Base-by-base conservation (phyloP, 2,888 invertebrate species). In the Drosophila siamana region DNA sequence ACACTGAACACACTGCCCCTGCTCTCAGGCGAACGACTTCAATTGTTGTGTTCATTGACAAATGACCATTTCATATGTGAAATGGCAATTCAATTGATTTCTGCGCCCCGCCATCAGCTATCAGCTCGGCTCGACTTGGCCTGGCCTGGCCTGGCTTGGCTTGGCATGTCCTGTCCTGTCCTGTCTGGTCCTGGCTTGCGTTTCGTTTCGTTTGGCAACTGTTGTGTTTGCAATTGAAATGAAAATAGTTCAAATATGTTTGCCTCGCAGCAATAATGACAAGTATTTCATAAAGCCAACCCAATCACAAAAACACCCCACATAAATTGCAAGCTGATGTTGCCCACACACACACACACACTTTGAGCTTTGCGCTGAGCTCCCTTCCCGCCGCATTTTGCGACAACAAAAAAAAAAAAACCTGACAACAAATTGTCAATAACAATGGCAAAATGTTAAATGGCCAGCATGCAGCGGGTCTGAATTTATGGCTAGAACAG, bases 71-170 rank as follows among this genome's bases (percentile, higher is more conserved):
- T 85, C 85, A 86, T 83, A 83, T 82, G 78, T 85, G 87, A 88
- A 88, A 85, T 83, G 86, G 83, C 86, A 85, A 85, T 88, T 85
- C 88, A 88, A 85, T 85, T 88, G 85, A 85, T 85, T 85, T 86
- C 84, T 80, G 57, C 71, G 54, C 48, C 66, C 40, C 16, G 70
- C 66, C 44, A 46, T 16, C 52, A 44, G 52, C 65, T 38, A 38
- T 38, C 36, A 38, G 36, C 36, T 38, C 6, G 15, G 36, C 13
- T 38, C 13, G 36, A 15, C 13, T 38, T 38, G 13, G 13, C 13
- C 19, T 19, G 19, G 28, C 28, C 8, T 5, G 28, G 28, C 28
- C 8, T 4, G 28, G 28, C 28, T 28, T 28, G 5, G 28, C 28
- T 19, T n/a, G n/a, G 19, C 19, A 19, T 19, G 1, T 28, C 28